A percentile compares a stretch with the other conserved stretches of the same genome.
Conservation (phyloP, 35 echinoderm and acorn worm genomes). For the Lytechinus variegatus region DNA sequence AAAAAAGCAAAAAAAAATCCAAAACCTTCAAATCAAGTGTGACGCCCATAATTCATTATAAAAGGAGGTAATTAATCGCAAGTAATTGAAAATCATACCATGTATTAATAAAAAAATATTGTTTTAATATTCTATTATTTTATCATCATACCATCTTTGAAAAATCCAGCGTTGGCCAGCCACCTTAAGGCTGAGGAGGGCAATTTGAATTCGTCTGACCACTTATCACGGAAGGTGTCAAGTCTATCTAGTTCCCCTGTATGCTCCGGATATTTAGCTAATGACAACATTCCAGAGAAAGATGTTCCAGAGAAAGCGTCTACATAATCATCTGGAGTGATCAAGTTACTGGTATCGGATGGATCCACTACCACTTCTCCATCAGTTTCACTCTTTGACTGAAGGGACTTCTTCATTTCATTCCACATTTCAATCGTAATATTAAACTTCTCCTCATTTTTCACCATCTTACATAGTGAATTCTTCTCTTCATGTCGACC, state of each 20-base stretch:
- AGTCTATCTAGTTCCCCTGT: background rate
- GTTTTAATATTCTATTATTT: too few species aligned
- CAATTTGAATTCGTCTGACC: background rate
- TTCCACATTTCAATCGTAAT: background rate
- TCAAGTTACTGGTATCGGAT: background rate
- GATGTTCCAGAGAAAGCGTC: background rate
- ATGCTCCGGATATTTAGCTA: background rate
- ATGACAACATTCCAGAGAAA: background rate
- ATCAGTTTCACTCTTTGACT: background rate
- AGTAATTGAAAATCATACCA: too few species aligned
- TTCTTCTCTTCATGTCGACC: constrained; percentile 84
- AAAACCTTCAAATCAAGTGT: too few species aligned
- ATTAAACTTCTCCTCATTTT: background rate
- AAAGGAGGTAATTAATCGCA: too few species aligned
- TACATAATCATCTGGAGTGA: background rate
- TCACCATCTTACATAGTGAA: constrained; percentile 84
- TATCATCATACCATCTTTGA: too few species aligned
- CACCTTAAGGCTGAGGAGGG: background rate
- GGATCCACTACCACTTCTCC: background rate
- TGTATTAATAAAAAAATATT: too few species aligned
- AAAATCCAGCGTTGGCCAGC: background rate
- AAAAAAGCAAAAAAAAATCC: too few species aligned
- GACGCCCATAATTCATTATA: too few species aligned
- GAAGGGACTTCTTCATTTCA: background rate
- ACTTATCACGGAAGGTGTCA: background rate